A percentile compares a stretch with the other conserved stretches of the same genome.
Evolutionary conservation across 2,888 invertebrate species (phyloP).

Genomic region (Plusia festucae): DNA sequence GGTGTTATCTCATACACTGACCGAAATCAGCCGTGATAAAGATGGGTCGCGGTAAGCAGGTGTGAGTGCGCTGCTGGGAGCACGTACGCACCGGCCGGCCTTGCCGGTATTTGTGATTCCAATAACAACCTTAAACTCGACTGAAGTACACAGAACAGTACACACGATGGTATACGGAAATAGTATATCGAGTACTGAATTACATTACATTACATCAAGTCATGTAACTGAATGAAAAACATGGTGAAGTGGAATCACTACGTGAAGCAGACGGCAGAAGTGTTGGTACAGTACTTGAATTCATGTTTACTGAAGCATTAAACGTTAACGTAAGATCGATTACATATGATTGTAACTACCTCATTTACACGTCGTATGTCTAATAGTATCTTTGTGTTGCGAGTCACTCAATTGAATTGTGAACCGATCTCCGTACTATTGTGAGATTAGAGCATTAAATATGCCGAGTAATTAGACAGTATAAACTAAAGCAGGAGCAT

Average conservation of each 20-base stretch:
- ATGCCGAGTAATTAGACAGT: not conserved
- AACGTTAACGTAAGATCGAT: slow-evolving; percentile 2
- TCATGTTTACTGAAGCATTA: slow-evolving; percentile 5
- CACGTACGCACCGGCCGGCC: slow-evolving; percentile 75
- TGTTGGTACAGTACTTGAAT: slow-evolving; percentile 11
- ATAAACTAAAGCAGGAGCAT: too few species aligned
- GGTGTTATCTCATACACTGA: slow-evolving; percentile 28
- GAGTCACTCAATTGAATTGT: too few species aligned
- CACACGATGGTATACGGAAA: slow-evolving; percentile 34
- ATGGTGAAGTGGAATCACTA: slow-evolving; percentile 5
- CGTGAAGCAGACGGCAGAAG: slow-evolving; percentile 3
- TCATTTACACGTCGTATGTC: not conserved
- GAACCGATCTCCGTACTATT: not conserved
- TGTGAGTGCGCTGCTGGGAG: slow-evolving; percentile 62
- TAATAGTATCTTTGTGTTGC: not conserved
- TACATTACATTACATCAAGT: slow-evolving; percentile 10
- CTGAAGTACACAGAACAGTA: slow-evolving; percentile 18
- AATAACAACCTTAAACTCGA: slow-evolving; percentile 48
- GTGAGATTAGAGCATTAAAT: not conserved
- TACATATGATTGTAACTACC: not conserved
- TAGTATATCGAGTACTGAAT: slow-evolving; percentile 33
- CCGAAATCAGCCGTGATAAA: slow-evolving; percentile 39
- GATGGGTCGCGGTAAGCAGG: slow-evolving; percentile 47
- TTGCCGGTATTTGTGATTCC: slow-evolving; percentile 59
- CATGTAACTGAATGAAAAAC: slow-evolving; percentile 29